Evolutionary conservation across 2,888 invertebrate genomes (phyloP).

Genomic region (Schizaphis graminum): DNA sequence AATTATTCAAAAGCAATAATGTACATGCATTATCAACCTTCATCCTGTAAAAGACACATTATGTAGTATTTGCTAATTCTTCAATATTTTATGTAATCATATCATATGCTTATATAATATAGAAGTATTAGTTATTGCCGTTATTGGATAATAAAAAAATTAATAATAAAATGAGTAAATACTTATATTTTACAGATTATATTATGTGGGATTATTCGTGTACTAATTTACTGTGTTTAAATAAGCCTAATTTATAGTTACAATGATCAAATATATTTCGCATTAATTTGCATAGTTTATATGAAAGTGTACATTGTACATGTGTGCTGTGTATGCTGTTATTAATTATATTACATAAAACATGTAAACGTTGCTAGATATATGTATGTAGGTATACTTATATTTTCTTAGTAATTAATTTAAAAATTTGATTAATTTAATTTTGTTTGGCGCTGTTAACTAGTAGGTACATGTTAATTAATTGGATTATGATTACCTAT

Average conservation of each 20-base stretch:
- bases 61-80: not conserved
- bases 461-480: not conserved
- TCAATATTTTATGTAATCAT: not conserved
- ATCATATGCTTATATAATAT: not conserved
- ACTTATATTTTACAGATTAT: not conserved
- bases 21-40: not conserved
- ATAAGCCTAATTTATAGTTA: not conserved
- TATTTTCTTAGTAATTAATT: not conserved
- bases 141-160: not conserved
- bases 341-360: not conserved
- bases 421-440: not conserved
- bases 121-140: not conserved
- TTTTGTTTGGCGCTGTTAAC: not conserved
- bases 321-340: not conserved
- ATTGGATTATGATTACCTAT: not conserved
- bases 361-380: not conserved
- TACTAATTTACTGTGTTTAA: not conserved
- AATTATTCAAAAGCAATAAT: slow-evolving; percentile 16
- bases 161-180: not conserved
- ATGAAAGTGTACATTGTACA: no score
- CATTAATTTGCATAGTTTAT: not conserved
- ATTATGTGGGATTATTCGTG: not conserved
- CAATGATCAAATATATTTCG: not conserved
- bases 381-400: not conserved
- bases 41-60: slow-evolving; percentile 1